These are phyloP conservation scores for Camponotus fellah DNA, from an alignment of 2,888 invertebrate genomes.

Conservation along the genomic window DNA sequence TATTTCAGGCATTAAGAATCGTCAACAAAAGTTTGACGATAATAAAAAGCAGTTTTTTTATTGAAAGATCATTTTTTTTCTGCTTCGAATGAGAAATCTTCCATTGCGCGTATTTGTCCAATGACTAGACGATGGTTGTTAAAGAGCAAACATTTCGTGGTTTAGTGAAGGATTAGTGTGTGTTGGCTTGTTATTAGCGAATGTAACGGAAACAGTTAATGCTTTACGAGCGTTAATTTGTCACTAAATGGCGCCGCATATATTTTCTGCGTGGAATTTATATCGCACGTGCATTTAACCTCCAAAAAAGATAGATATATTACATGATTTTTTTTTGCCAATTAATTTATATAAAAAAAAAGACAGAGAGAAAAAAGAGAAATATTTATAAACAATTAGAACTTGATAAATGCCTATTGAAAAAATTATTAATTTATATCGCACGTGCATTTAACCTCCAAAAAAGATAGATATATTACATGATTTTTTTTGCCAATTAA, in stretches of 20 bases:
- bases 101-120: background rate
- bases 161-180: slow-evolving; percentile 23
- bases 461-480: background rate
- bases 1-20: background rate
- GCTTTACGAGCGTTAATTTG: slow-evolving; percentile 10
- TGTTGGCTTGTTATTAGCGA: slow-evolving; percentile 1
- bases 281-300: background rate
- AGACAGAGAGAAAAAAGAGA: background rate
- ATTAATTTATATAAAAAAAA: background rate
- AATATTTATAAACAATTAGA: background rate
- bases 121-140: background rate
- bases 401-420: background rate
- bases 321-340: background rate
- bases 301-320: background rate
- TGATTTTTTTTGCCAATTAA: background rate
- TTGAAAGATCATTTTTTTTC: background rate
- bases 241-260: background rate
- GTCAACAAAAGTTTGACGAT: background rate
- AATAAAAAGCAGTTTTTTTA: background rate
- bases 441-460: background rate
- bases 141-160: background rate
- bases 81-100: background rate
- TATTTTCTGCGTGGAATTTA: background rate
- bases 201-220: background rate
- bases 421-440: background rate